These are phyloP conservation scores for Eilema caniola DNA, from an alignment of 2,888 invertebrate genomes.

Conservation along the genomic window DNA sequence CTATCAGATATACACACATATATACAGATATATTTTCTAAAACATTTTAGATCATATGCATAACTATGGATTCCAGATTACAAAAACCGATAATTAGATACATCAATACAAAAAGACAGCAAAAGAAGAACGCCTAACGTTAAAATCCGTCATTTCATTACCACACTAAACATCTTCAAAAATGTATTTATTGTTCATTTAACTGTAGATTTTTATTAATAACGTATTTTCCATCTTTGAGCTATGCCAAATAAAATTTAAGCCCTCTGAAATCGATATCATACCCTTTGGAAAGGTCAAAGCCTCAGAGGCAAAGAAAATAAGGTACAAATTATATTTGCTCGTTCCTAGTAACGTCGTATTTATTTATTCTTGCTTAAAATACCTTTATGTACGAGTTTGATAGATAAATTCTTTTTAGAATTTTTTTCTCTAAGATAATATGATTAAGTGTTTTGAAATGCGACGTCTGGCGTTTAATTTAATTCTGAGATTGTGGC, in stretches of 20 bases:
- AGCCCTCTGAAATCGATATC: slow-evolving; percentile 51
- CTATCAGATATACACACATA: too few relatives aligned
- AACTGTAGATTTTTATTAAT: neutral
- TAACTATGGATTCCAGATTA: neutral
- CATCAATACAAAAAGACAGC: too few relatives aligned
- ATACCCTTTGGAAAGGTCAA: slow-evolving; percentile 44
- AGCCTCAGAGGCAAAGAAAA: slow-evolving; percentile 47
- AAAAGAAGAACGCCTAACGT: neutral
- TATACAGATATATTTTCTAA: neutral
- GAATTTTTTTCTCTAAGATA: slow-evolving; percentile 11
- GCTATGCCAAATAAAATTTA: slow-evolving; percentile 37
- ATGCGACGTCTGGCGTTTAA: neutral
- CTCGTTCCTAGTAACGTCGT: slow-evolving; percentile 20
- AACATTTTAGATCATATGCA: neutral
- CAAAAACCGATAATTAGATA: neutral
- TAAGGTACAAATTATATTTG: slow-evolving; percentile 45
- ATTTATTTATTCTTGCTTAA: slow-evolving; percentile 20
- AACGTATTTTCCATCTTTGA: neutral
- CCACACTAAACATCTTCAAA: neutral
- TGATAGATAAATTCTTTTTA: slow-evolving; percentile 16
- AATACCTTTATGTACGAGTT: slow-evolving; percentile 21
- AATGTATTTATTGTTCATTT: neutral
- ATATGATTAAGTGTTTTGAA: neutral
- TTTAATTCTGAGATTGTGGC: neutral
- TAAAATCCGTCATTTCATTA: neutral